Base-by-base conservation (phyloP, 1,140 invertebrate species). In the Acromyrmex echinatior region DNA sequence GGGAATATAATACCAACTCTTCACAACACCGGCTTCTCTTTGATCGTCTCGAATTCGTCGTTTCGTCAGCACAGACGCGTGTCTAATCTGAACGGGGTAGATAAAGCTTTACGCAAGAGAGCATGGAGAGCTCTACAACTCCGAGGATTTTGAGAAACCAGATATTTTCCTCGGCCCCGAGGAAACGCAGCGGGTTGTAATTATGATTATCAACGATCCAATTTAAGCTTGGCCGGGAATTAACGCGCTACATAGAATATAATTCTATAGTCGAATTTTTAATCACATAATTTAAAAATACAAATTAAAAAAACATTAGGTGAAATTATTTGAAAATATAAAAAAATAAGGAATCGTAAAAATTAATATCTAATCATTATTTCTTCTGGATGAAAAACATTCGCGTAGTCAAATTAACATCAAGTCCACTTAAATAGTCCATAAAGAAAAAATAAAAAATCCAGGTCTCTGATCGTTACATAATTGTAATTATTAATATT, bases 41-140 rank as follows among this genome's bases (percentile, higher is more conserved):
- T 86, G 84, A 77, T 80, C 74, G 76, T 79, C 73, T 77, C 84
- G 4, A 79, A 86, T 86, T 86, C 62, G 74, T 86, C 74, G 60
- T 80, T 66, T n/a, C 56, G 51, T 79, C 76, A 79, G 16, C 51
- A 62, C 58, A 14, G 18, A 68, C 84, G 74, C 35, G 21, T 49
- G 60, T 66, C 84, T 86, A 86, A 86, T 86, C 84, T 80, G 51
- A 18, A 63, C 60, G 21, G 62, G 31, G 21, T 51, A 80, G 60
- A 80, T 86, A 80, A 80, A 86, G 25, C 39, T 66, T 80, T 66
- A 66, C 84, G 74, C 51, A 39, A 80, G 45, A 65, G 82, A 78
- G 18, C 49, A 21, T 28, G 31, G 21, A 74, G 53, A 63, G 18
- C 10, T 18, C 35, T 60, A 28, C 56, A 49, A 60, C 60, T 45